Base-by-base conservation (phyloP, 2,797 vertebrate genomes). In the Margarornis squamiger region DNA sequence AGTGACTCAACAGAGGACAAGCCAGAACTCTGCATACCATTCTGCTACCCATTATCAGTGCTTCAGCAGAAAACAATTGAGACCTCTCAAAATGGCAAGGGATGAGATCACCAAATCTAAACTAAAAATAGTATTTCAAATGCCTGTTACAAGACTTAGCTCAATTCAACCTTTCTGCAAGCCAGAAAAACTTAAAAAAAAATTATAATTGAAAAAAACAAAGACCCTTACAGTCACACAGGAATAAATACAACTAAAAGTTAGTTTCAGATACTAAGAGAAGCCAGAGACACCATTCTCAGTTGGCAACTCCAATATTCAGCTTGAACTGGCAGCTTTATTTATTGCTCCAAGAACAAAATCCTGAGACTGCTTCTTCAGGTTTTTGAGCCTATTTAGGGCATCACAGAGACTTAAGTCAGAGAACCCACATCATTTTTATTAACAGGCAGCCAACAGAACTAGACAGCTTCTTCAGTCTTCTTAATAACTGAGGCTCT, bases 71-170 rank as follows among this genome's bases (percentile, higher is more conserved):
- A 90, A 87, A 85, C 41, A 80, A 59, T 2, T 49, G 52, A 73
- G 41, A 73, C 22, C 6, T 59, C 81, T 55, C 62, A 67, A 84
- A 95, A 91, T n/a, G 19, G 71, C 24, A 68, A 83, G 46, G 9
- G 61, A 91, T 49, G 77, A 93, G 55, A 76, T 83, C 68, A 79
- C 24, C 38, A 74, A 83, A 89, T 32, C 30, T 24, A 51, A 88
- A 82, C 41, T 80, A 86, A 93, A 88, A 91, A 92, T 52, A 79
- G 46, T 30, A 81, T 38, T 87, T 81, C 58, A 75, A 84, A 90
- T 0, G 4, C 41, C 38, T 90, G 17, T 32, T 78, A 54, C 3
- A 84, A 87, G 67, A 80, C 32, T 63, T 80, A 22, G 76, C 13
- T 57, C 19, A 79, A 59, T 71, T 79, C 13, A 14, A 88, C 52